Base-by-base conservation (phyloP, 2,888 invertebrate genomes). In the Parasteatoda lunata region DNA sequence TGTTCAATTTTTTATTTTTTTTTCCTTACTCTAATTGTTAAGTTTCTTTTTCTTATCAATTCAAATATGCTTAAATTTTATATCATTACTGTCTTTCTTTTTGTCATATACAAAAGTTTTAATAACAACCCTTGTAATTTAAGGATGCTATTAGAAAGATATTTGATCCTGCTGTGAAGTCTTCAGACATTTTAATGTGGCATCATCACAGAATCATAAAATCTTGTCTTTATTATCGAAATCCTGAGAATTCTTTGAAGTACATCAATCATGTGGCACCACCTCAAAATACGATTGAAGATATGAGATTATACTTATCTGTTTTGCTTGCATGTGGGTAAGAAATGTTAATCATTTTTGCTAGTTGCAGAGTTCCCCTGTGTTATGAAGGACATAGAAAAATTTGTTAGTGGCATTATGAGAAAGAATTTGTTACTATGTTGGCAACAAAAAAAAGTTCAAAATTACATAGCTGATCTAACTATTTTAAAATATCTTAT, bases 151-250 rank as follows among this genome's bases (percentile, higher is more conserved):
- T 95, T 80, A 93, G 94, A 89, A 93, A 94, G 89, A 92, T 96
- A 5, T 93, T 95, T 89, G 94, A 95, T 90, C 93, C 94, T 0
- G 91, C 94, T 48, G 93, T 95, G 0, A 93, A 93, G 90, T 92
- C 93, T 90, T 92, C 93, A 1, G 94, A 94, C 47, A 92, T 96
- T 15, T 93, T 94, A 49, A 93, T 94, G 9, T 95, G 95, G 95
- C 96, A 96, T 91, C 96, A 96, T 91, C 93, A 93, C 84, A 93
- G 94, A 0, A 94, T 95, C 0, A 91, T 96, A 5, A 94, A 94
- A 5, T 93, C 95, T 0, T 92, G 92, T 4, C 92, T 96, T 5
- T 93, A 94, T 0, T 95, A 96, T 90, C 94, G 94, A 89, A 94
- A 95, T 89, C 93, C 94, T 0, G 94, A 94, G 90, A 93, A 95